A percentile compares a stretch with the other conserved stretches of the same genome.
These are phyloP conservation scores for Chiroxiphia lanceolata DNA, from an alignment of 2,797 vertebrate genomes.

Conservation along the genomic window DNA sequence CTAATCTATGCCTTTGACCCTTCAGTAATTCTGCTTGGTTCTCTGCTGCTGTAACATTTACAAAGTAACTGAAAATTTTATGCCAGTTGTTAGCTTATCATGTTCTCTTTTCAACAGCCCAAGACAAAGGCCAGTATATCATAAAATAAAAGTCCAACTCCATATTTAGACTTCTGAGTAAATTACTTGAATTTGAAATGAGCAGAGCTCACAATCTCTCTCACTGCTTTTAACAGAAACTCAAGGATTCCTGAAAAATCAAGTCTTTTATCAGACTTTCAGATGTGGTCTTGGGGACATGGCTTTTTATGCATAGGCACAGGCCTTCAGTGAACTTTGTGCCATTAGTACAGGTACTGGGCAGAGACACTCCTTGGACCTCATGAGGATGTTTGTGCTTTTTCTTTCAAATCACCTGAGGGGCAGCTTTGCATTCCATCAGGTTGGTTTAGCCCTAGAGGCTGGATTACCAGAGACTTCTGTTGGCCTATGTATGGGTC, in stretches of 20 bases:
- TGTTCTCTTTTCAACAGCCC: background rate
- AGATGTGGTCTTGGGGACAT: background rate
- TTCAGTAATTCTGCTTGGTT: background rate
- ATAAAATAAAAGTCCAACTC: conserved; percentile 5
- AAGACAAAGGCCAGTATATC: conserved; percentile 24
- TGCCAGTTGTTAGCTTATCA: background rate
- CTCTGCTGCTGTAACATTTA: background rate
- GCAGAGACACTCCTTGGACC: background rate
- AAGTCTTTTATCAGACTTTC: background rate
- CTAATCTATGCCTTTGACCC: conserved; percentile 38
- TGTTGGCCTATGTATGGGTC: background rate
- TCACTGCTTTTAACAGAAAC: conserved; percentile 6
- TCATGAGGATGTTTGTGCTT: background rate
- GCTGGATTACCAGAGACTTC: background rate
- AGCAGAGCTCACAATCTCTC: background rate
- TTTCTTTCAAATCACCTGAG: background rate
- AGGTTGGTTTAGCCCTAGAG: background rate
- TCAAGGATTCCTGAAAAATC: background rate
- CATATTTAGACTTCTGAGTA: background rate
- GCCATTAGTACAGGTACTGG: background rate
- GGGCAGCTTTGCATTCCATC: background rate
- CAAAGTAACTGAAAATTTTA: conserved; percentile 26
- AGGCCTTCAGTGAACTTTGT: background rate
- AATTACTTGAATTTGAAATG: conserved; percentile 3
- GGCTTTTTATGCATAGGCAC: background rate